A percentile compares a stretch with the other conserved stretches of the same genome.
phyloP scores from a whole-genome alignment of 2,888 invertebrate genomes.

The Polyploca ridens region DNA sequence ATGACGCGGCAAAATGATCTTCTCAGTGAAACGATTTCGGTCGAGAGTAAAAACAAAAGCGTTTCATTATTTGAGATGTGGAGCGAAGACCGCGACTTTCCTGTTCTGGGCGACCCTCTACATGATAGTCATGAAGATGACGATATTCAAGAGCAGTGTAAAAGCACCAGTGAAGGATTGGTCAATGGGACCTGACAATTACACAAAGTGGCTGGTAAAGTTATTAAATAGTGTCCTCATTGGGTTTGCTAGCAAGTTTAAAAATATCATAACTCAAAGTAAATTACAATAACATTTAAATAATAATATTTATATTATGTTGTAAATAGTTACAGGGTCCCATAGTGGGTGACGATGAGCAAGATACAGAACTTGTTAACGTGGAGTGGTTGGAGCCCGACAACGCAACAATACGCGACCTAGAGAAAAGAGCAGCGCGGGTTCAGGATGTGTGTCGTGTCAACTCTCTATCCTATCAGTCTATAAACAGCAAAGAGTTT shows the following conservation, averaged over 20 bases:
- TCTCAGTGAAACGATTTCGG: conserved; percentile 64
- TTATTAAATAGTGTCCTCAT: background rate
- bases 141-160: conserved; percentile 73
- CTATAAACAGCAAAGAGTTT: conserved; percentile 89
- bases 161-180: conserved; percentile 65
- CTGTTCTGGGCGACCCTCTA: conserved; percentile 78
- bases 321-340: conserved; percentile 68
- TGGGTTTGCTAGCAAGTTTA: background rate
- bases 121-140: conserved; percentile 78
- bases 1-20: conserved; percentile 69
- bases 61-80: conserved; percentile 71
- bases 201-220: conserved; percentile 77
- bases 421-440: conserved; percentile 74
- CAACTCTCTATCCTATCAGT: conserved; percentile 55
- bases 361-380: conserved; percentile 41
- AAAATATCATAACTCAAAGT: conserved; percentile 1
- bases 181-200: conserved; percentile 74
- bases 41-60: conserved; percentile 64
- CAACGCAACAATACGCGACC: conserved; percentile 70
- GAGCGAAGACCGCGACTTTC: conserved; percentile 76
- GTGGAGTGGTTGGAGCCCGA: conserved; percentile 68
- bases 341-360: conserved; percentile 64
- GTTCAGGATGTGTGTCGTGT: conserved; percentile 80
- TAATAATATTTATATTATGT: conserved; percentile 14
- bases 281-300: conserved; percentile 9